Conservation (phyloP, 1,140 invertebrate genomes). For the Pseudoatta argentina region DNA sequence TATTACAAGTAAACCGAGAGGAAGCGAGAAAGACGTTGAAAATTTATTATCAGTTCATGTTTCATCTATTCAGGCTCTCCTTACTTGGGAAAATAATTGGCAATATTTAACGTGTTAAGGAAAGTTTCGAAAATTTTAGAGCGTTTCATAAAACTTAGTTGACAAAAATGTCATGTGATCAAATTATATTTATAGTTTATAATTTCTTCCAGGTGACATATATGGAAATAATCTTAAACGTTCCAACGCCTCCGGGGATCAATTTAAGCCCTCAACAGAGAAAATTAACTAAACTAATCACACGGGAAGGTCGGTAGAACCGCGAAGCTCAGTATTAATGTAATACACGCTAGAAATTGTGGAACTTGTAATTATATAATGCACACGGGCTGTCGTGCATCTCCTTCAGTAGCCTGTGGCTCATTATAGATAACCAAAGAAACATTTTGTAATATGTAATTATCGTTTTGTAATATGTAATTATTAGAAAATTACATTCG, state of each 20-base stretch:
- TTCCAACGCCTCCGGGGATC: conserved; percentile 19
- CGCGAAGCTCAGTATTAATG: conserved; percentile 41
- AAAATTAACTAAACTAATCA: conserved; percentile 53
- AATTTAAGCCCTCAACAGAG: conserved; percentile 37
- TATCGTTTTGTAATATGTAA: too few species aligned
- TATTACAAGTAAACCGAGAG: neutral
- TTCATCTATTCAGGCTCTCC: neutral
- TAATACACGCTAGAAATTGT: conserved; percentile 44
- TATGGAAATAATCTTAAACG: conserved; percentile 3
- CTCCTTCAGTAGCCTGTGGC: neutral
- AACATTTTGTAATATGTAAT: neutral
- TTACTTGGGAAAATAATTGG: neutral
- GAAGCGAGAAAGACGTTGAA: neutral
- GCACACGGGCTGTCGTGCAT: neutral
- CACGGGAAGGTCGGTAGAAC: conserved; percentile 13
- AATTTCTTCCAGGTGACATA: too few species aligned
- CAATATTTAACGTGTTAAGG: neutral
- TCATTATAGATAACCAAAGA: neutral
- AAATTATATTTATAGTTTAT: neutral
- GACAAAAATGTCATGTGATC: too few species aligned
- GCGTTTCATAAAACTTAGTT: neutral
- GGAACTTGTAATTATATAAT: conserved; percentile 46
- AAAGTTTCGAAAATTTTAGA: neutral
- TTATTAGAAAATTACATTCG: neutral
- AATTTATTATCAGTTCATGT: conserved; percentile 22